These are phyloP conservation scores for Heliconius ethilla DNA, from an alignment of 2,888 invertebrate species.

Conservation along the genomic window DNA sequence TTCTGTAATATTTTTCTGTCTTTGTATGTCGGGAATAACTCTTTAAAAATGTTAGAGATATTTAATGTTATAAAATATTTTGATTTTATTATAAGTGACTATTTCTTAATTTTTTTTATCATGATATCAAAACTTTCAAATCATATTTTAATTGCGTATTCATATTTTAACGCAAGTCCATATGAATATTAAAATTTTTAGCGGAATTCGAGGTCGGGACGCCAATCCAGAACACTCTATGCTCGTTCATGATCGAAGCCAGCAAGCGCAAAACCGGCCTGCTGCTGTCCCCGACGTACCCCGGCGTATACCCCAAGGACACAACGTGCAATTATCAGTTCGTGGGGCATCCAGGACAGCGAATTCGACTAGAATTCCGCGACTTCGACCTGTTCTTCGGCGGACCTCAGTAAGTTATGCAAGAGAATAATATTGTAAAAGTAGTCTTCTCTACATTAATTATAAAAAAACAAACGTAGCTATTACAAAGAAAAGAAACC, in stretches of 20 bases:
- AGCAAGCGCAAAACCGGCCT: constrained; percentile 89
- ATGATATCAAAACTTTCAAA: no score
- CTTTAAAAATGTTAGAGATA: no score
- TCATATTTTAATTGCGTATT: no score
- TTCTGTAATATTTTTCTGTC: neutral
- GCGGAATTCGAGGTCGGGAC: constrained; percentile 97
- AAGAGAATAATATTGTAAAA: no score
- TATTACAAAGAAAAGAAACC: no score
- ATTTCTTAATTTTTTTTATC: no score
- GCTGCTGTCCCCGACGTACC: constrained; percentile 98
- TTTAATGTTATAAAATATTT: no score
- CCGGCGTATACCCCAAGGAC: constrained; percentile 99
- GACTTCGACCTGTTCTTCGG: constrained; percentile 99
- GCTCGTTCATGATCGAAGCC: constrained; percentile 93
- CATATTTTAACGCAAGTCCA: no score
- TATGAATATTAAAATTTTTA: constrained; percentile 57
- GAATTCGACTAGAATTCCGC: constrained; percentile 96
- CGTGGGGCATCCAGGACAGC: constrained; percentile 92
- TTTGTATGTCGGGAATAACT: no score
- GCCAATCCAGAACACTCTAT: constrained; percentile 91
- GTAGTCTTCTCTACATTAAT: no score
- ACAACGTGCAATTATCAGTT: constrained; percentile 96
- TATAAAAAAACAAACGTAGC: no score
- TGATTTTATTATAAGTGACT: no score
- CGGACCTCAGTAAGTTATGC: constrained; percentile 94